Evolutionary conservation across 2,113 vertebrate genomes (phyloP).

Genomic region (Egretta garzetta): DNA sequence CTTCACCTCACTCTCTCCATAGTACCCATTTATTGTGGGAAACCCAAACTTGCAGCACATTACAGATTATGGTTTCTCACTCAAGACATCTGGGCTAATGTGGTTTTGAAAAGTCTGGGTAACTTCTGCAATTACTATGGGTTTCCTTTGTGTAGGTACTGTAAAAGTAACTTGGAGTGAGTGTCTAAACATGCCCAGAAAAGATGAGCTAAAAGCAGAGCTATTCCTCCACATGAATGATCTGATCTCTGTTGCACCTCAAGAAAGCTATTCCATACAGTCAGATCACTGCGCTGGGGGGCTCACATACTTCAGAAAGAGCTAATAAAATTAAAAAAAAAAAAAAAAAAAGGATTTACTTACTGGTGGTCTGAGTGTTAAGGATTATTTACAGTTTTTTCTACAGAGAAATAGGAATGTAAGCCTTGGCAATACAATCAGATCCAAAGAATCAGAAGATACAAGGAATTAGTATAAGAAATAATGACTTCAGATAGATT

Average conservation of each 20-base stretch:
- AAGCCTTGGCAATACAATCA: not conserved
- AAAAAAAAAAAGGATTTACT: not conserved
- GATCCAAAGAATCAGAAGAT: not conserved
- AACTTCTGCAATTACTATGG: not conserved
- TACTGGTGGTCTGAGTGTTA: not conserved
- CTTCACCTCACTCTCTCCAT: not conserved
- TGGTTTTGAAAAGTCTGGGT: not conserved
- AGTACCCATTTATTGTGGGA: not conserved
- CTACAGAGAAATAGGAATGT: not conserved
- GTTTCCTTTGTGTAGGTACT: not conserved
- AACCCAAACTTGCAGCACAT: not conserved
- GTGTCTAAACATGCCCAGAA: not conserved
- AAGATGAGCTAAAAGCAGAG: not conserved
- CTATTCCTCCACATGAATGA: not conserved
- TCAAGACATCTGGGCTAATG: not conserved
- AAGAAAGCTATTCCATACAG: not conserved
- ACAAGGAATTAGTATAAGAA: not conserved
- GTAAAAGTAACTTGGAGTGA: not conserved
- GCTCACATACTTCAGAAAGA: not conserved
- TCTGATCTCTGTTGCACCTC: not conserved
- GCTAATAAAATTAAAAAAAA: not conserved
- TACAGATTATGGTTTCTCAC: not conserved
- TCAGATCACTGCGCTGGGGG: not conserved
- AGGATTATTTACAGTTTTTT: not conserved
- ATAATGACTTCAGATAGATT: not conserved